These are phyloP conservation scores for Philereme transversata DNA, from an alignment of 2,888 invertebrate genomes.

Conservation along the genomic window DNA sequence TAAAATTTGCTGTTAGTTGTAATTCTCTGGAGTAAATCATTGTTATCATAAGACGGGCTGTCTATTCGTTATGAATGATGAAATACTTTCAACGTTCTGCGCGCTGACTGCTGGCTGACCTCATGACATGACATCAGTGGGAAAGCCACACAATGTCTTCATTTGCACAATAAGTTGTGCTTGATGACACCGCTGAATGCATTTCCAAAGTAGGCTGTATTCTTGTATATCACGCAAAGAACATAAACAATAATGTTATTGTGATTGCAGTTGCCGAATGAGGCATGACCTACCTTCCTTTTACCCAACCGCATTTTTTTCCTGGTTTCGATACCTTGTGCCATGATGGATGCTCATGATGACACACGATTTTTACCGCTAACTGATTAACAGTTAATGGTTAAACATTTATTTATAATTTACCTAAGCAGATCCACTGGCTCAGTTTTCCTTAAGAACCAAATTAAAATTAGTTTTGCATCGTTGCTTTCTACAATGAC, in stretches of 20 bases:
- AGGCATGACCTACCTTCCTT: constrained; percentile 14
- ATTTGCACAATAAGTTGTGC: constrained; percentile 34
- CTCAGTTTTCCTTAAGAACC: constrained; percentile 1
- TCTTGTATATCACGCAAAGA: constrained; percentile 20
- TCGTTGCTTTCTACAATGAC: constrained; percentile 7
- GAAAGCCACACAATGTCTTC: constrained; percentile 36
- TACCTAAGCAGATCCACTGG: constrained; percentile 3
- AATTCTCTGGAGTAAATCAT: background rate
- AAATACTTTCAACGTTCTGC: constrained; percentile 22
- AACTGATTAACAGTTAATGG: background rate
- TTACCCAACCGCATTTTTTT: background rate
- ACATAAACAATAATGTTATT: constrained; percentile 28
- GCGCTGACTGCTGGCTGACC: constrained; percentile 30
- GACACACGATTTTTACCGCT: constrained; percentile 3
- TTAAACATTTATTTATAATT: too few relatives aligned
- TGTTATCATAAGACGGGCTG: constrained; percentile 15
- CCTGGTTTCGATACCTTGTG: too few relatives aligned
- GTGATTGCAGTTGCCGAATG: constrained; percentile 26
- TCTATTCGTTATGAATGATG: background rate
- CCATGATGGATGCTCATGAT: background rate
- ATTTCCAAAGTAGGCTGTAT: constrained; percentile 29
- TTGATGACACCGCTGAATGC: constrained; percentile 33
- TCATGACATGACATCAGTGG: constrained; percentile 35
- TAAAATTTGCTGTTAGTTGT: background rate
- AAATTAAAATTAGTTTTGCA: constrained; percentile 4